A percentile compares a stretch with the other conserved stretches of the same genome.
These are phyloP conservation scores for Pseudopleuronectes americanus DNA, from an alignment of 2,797 vertebrate genomes.

Conservation along the genomic window DNA sequence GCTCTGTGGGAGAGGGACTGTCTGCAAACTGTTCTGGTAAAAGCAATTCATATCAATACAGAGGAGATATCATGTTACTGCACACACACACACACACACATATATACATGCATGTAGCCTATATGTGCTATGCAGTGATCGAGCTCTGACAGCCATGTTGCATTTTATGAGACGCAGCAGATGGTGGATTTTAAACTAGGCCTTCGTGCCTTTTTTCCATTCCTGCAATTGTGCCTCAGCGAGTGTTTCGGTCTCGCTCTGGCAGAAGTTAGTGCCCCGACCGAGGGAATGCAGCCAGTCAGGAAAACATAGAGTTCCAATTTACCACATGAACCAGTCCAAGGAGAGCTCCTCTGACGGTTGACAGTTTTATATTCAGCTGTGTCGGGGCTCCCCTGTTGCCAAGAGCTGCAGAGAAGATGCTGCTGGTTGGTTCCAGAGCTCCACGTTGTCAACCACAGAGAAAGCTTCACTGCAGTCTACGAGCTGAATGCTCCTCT, in stretches of 20 bases:
- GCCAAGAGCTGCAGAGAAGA: neutral
- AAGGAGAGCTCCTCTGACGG: too few relatives aligned
- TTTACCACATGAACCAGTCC: too few relatives aligned
- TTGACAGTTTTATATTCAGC: too few relatives aligned
- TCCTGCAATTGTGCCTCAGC: too few relatives aligned
- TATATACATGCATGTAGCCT: neutral
- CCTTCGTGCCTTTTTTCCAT: too few relatives aligned
- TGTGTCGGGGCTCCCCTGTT: too few relatives aligned
- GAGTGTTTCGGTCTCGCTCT: too few relatives aligned
- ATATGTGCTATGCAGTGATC: neutral
- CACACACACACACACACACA: neutral
- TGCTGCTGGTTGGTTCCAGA: neutral
- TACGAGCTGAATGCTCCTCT: too few relatives aligned
- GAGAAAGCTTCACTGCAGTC: neutral
- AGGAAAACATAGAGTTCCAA: too few relatives aligned
- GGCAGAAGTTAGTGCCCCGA: too few relatives aligned
- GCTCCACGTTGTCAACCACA: conserved; percentile 2
- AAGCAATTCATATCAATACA: conserved; percentile 30
- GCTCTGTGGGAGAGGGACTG: conserved; percentile 1
- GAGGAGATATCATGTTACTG: conserved; percentile 45
- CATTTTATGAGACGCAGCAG: conserved; percentile 7
- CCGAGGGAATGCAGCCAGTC: too few relatives aligned
- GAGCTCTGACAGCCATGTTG: conserved; percentile 6
- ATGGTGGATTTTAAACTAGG: too few relatives aligned
- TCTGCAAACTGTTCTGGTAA: conserved; percentile 47